Conservation (phyloP, 2,888 invertebrate species). For the Nomada fabriciana region DNA sequence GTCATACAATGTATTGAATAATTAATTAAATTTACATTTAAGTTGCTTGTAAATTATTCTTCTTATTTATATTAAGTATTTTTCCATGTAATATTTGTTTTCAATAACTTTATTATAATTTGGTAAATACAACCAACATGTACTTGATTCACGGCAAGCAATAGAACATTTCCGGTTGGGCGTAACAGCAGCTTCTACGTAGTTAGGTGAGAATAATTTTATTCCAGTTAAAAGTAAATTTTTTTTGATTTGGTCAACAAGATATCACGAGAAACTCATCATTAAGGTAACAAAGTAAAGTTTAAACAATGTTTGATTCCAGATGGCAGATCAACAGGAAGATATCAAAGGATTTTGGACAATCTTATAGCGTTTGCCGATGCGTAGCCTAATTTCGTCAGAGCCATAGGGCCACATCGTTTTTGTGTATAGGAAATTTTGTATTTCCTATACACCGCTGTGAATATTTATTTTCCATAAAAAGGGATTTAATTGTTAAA, state of each 20-base stretch:
- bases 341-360: conserved; percentile 74
- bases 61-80: conserved; percentile 12
- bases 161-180: conserved; percentile 72
- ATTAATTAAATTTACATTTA: background rate
- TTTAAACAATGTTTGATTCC: conserved; percentile 75
- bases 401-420: conserved; percentile 60
- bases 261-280: conserved; percentile 67
- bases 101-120: background rate
- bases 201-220: conserved; percentile 77
- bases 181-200: conserved; percentile 73
- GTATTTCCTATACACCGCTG: conserved; percentile 76
- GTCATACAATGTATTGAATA: conserved; percentile 19
- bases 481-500: conserved; percentile 78
- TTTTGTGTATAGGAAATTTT: conserved; percentile 72
- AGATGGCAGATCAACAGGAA: conserved; percentile 76
- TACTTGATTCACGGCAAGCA: conserved; percentile 41
- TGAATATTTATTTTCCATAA: conserved; percentile 79
- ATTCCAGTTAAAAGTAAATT: conserved; percentile 55
- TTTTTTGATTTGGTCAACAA: conserved; percentile 48
- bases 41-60: background rate
- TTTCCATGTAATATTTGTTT: conserved; percentile 2
- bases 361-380: conserved; percentile 64
- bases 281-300: conserved; percentile 69
- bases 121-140: background rate
- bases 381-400: conserved; percentile 53